phyloP scores from a whole-genome alignment of 2,797 vertebrate genomes.

The Tragopan temminckii region DNA sequence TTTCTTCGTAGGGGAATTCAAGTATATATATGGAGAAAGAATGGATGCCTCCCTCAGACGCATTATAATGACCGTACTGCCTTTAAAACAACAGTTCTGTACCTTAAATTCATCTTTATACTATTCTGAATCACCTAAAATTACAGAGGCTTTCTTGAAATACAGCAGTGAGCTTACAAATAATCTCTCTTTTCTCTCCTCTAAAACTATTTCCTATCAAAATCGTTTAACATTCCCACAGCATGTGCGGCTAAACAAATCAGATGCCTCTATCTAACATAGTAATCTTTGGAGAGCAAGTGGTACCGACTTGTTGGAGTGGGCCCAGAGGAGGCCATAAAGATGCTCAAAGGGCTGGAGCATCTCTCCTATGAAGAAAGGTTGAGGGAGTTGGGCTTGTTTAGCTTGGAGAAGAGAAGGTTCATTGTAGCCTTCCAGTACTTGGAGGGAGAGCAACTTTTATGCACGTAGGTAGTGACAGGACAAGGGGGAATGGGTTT shows the following conservation, averaged over 20 bases:
- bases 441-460: too few species aligned
- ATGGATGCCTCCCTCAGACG: neutral
- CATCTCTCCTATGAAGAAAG: too few species aligned
- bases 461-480: too few species aligned
- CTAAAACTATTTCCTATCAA: neutral
- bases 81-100: neutral
- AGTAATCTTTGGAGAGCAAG: neutral
- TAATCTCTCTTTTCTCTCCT: neutral
- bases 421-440: too few species aligned
- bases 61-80: rapidly evolving
- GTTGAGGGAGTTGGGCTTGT: too few species aligned
- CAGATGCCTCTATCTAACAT: neutral
- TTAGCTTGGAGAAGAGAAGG: too few species aligned
- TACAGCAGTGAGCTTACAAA: neutral
- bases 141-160: neutral
- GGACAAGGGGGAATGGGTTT: too few species aligned
- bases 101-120: neutral
- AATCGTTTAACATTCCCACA: neutral
- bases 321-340: too few species aligned
- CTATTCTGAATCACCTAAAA: neutral
- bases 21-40: neutral
- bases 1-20: neutral
- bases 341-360: too few species aligned
- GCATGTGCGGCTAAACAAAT: neutral
- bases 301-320: neutral